Evolutionary conservation across 2,888 invertebrate species (phyloP).

Genomic region (Tenodera sinensis): DNA sequence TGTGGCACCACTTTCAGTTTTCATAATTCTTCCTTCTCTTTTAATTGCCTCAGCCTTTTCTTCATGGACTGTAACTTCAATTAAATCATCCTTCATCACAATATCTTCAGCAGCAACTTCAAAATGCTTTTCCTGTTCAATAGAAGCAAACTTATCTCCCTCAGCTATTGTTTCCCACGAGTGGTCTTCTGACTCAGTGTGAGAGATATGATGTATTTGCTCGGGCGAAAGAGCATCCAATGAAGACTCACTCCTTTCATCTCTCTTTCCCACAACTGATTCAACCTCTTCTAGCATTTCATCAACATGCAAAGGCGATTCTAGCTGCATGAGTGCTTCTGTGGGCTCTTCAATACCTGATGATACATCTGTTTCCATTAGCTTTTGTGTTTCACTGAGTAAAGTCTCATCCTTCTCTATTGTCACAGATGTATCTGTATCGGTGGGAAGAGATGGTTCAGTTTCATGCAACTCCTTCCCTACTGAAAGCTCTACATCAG

Average conservation of each 20-base stretch:
- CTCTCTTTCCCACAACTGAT: neutral
- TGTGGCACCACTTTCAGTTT: conserved; percentile 26
- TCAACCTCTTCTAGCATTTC: neutral
- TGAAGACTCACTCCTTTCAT: neutral
- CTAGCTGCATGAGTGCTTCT: neutral
- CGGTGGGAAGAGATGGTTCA: neutral
- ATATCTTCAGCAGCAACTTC: conserved; percentile 42
- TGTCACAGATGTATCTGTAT: neutral
- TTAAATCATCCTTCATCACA: conserved; percentile 46
- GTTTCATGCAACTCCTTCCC: conserved; percentile 2
- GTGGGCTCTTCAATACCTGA: neutral
- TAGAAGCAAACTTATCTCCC: neutral
- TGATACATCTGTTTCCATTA: neutral
- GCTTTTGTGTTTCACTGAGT: neutral
- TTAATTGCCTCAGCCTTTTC: conserved; percentile 14
- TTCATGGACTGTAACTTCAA: conserved; percentile 45
- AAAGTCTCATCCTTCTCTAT: neutral
- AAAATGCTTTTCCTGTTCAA: conserved; percentile 23
- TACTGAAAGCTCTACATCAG: neutral
- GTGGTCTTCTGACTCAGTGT: neutral
- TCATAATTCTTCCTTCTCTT: conserved; percentile 20
- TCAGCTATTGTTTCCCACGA: neutral
- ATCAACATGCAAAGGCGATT: neutral
- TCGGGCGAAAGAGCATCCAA: neutral
- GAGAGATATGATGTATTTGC: neutral